These are phyloP conservation scores for Muschampia plurimacula DNA, from an alignment of 2,888 invertebrate species.

Conservation along the genomic window DNA sequence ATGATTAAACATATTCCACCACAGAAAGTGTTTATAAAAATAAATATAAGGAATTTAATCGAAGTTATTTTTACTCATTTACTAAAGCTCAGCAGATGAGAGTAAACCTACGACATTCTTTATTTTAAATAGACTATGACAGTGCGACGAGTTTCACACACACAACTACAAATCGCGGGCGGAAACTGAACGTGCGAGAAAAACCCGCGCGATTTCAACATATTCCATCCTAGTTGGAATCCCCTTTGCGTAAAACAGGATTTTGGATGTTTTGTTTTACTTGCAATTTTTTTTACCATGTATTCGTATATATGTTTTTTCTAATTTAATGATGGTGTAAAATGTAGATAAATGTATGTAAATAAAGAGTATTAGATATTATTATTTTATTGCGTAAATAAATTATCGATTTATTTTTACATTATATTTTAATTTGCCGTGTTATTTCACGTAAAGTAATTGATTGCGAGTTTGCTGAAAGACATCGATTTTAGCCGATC, in stretches of 20 bases:
- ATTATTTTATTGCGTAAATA: too few relatives aligned
- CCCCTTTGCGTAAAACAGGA: slow-evolving; percentile 16
- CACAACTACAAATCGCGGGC: slow-evolving; percentile 8
- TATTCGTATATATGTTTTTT: not conserved
- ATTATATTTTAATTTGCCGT: too few relatives aligned
- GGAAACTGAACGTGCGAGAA: slow-evolving; percentile 28
- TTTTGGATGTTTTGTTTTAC: not conserved
- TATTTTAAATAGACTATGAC: slow-evolving; percentile 34
- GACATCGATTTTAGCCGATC: too few relatives aligned
- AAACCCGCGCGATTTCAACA: slow-evolving; percentile 10
- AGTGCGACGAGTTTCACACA: slow-evolving; percentile 24
- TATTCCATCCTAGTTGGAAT: slow-evolving; percentile 8
- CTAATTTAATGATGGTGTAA: too few relatives aligned
- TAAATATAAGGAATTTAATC: too few relatives aligned
- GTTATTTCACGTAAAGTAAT: too few relatives aligned
- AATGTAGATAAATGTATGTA: too few relatives aligned
- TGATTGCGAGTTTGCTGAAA: too few relatives aligned
- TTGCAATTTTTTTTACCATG: not conserved
- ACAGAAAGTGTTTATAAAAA: too few relatives aligned
- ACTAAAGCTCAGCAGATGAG: slow-evolving; percentile 31
- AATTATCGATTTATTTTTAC: too few relatives aligned
- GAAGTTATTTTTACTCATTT: not conserved
- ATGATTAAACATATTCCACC: too few relatives aligned
- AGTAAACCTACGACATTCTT: slow-evolving; percentile 31
- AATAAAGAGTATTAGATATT: too few relatives aligned